phyloP scores from a whole-genome alignment of 2,888 invertebrate species.

The Boloria euphrosyne region DNA sequence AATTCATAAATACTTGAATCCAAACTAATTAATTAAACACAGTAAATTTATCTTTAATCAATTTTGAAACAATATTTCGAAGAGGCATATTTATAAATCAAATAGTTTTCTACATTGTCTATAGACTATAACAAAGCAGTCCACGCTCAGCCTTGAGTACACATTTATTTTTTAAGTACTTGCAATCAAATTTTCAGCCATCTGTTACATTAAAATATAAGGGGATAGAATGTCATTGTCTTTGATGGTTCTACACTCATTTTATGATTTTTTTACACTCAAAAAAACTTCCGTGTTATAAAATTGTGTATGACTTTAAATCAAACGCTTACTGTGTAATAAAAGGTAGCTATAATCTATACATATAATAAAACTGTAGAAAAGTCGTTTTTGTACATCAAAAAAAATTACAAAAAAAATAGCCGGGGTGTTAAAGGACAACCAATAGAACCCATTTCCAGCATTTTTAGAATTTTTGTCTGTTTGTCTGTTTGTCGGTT shows the following conservation, averaged over 20 bases:
- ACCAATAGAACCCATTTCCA: no score
- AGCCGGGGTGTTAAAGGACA: no score
- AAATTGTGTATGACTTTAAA: conserved; percentile 12
- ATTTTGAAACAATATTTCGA: no score
- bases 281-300: conserved; percentile 17
- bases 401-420: no score
- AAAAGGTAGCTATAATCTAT: neutral
- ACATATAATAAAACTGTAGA: no score
- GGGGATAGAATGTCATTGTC: conserved; percentile 6
- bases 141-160: neutral
- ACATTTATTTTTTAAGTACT: neutral
- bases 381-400: no score
- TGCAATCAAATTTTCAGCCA: neutral
- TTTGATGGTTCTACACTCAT: conserved; percentile 28
- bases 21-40: no score
- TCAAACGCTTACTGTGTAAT: neutral
- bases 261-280: conserved; percentile 31
- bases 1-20: no score
- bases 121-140: neutral
- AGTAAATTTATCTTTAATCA: no score
- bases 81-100: no score
- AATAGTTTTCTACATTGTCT: neutral
- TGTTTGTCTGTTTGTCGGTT: no score
- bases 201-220: neutral
- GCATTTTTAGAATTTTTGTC: no score